phyloP scores from a whole-genome alignment of 30 jellyfish, hydroid and myxozoan species.

The Cassiopea andromeda region DNA sequence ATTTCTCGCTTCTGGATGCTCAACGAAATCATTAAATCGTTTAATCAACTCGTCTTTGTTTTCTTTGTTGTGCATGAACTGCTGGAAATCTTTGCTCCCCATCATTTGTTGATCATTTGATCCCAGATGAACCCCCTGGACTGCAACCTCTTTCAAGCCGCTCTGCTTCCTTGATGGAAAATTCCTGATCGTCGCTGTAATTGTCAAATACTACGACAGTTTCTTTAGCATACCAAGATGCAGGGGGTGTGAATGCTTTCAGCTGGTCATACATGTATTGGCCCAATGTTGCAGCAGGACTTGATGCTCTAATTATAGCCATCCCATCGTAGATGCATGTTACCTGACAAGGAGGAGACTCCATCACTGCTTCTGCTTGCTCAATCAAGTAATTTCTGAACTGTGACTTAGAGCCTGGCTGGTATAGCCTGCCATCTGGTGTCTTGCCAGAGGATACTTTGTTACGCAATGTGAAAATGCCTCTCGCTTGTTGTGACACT shows the following conservation, averaged over 20 bases:
- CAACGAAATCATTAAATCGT: slow-evolving; percentile 49
- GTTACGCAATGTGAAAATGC: slow-evolving; percentile 67
- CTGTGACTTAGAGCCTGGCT: slow-evolving; percentile 57
- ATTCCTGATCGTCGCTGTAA: slow-evolving; percentile 65
- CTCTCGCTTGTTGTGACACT: slow-evolving; percentile 76
- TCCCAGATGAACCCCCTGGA: slow-evolving; percentile 64
- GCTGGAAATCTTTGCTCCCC: slow-evolving; percentile 41
- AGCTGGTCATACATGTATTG: slow-evolving; percentile 65
- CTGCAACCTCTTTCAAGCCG: slow-evolving; percentile 69
- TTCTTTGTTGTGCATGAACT: slow-evolving; percentile 56
- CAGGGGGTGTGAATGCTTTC: slow-evolving; percentile 60
- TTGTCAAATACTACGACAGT: slow-evolving; percentile 53
- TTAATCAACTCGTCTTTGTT: slow-evolving; percentile 65
- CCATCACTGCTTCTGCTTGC: slow-evolving; percentile 53
- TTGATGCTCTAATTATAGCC: slow-evolving; percentile 66
- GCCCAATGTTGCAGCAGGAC: slow-evolving; percentile 66
- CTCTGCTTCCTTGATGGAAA: slow-evolving; percentile 50
- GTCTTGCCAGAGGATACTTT: slow-evolving; percentile 67
- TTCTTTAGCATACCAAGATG: slow-evolving; percentile 60
- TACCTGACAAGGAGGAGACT: slow-evolving; percentile 52
- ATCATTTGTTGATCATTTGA: slow-evolving; percentile 59
- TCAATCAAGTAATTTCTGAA: slow-evolving; percentile 35
- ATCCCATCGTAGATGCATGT: slow-evolving; percentile 54
- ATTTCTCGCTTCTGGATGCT: slow-evolving; percentile 67
- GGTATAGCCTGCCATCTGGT: slow-evolving; percentile 55